Percentiles rank a stretch among this genome's conserved stretches.
Evolutionary conservation across 2,113 vertebrate genomes (phyloP).

Genomic region (Psephotus haematonotus): DNA sequence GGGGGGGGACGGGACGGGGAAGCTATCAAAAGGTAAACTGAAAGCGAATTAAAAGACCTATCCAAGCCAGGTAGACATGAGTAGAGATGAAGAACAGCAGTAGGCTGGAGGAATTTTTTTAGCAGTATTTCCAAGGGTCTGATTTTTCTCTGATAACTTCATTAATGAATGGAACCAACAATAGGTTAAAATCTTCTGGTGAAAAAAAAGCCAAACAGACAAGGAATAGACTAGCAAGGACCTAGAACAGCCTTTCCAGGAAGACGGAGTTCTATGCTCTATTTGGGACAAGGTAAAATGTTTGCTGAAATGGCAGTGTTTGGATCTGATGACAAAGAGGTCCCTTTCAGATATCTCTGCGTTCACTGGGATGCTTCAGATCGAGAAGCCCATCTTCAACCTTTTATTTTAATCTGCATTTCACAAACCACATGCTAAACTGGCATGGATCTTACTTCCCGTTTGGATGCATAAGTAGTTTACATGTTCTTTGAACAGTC

Average conservation of each 20-base stretch:
- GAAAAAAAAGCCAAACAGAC: neutral
- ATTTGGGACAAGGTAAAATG: neutral
- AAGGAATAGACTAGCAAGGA: neutral
- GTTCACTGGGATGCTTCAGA: neutral
- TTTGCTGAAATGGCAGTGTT: neutral
- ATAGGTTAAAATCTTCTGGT: neutral
- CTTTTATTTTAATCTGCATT: slow-evolving; percentile 45
- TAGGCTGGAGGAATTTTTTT: neutral
- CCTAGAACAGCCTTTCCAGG: neutral
- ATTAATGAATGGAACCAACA: neutral
- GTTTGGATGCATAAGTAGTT: slow-evolving; percentile 47
- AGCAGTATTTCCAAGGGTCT: neutral
- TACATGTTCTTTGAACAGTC: slow-evolving; percentile 22
- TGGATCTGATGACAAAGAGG: neutral
- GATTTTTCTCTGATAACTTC: neutral
- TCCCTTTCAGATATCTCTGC: neutral
- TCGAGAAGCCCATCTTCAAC: slow-evolving; percentile 9
- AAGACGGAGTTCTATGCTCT: neutral
- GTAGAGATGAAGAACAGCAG: neutral
- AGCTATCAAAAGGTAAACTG: neutral
- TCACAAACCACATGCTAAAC: slow-evolving; percentile 21
- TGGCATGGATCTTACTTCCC: neutral
- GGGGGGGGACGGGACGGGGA: no score
- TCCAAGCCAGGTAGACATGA: neutral
- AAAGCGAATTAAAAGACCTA: neutral